Evolutionary conservation across 2,113 vertebrate genomes (phyloP), one percentile per base, ranked within the genome.

Genomic region (Diphyllodes magnificus): DNA sequence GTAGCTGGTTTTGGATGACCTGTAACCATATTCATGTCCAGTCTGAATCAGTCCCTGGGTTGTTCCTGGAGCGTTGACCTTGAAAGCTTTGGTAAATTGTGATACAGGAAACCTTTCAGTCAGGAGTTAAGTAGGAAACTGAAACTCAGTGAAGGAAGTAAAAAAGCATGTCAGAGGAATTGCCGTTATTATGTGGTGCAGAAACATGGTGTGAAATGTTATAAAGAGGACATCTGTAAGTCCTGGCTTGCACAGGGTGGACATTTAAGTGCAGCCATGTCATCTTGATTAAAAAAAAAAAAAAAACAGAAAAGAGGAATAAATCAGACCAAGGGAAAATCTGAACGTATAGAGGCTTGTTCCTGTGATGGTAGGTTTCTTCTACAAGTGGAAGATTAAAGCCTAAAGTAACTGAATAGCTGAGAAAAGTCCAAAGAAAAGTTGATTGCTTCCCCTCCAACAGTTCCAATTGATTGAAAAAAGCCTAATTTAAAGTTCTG

Each of bases 401-500:
- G 97, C 97, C 92, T 78, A 28, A 88, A 97, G 92, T 90, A 60
- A 96, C 97, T 98, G 98, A 98, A 98, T 98, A 98, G 98, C 97
- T 96, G 95, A 96, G 95, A 96, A 96, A 88, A 92, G 89, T 96
- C 90, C 92, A 96, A 97, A 97, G 97, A 97, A 98, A 97, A 89
- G 96, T 97, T 98, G 97, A 98, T 98, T 98, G 97, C 98, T 98
- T 98, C 98, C 98, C 98, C 97, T 98, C 96, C 98, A 97, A 97
- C 97, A 98, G 97, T 98, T 98, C 98, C 97, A 98, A 98, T 96
- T 98, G 98, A 98, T 98, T 98, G 98, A 98, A 98, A 98, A 98
- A 97, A 96, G 97, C 97, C 98, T 98, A 98, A 98, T 98, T 98
- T 98, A 98, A 98, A 98, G 98, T 98, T 98, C 93, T 98, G 98